Base-by-base conservation (phyloP, 2,888 invertebrate species). In the Sycophila texana region DNA sequence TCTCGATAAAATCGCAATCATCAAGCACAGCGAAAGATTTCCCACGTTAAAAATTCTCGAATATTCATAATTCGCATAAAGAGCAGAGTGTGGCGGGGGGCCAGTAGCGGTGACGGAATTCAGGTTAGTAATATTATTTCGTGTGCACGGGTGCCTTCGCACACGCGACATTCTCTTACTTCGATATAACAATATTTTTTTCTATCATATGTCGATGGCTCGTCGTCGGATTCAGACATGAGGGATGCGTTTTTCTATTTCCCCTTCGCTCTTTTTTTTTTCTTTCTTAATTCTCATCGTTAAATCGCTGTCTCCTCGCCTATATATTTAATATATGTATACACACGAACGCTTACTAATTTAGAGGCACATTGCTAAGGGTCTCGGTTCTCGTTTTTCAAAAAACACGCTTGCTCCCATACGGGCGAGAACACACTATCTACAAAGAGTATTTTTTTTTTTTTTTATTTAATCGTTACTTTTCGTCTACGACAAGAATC, bases 361-460 rank as follows among this genome's bases (percentile, higher is more conserved):
- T 89, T 89, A 89, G 89, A 89, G 89, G 89, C 89, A 89, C 89
- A 88, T 89, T 86, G 87, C 89, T 89, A 89, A 89, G 89, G 89
- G 89, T 89, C 85, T 88, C 86, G 86, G 86, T 88, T 87, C 85
- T 85, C 86, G 84, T 87, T 84, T 39, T 81, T 79, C 63, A 81
- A 76, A 79, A 74, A 70, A 81, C 73, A 85, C 84, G 85, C 79
- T 87, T 87, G 84, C 86, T 87, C 87, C 84, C 86, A 86, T 88
- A 87, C 85, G 87, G 86, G 83, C 86, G 82, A 84, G 85, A 87
- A 84, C 84, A 82, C 84, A 73, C 77, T 81, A 81, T 79, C 77
- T 86, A 86, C 84, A 85, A 83, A 84, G 83, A 84, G 78, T 81
- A 76, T 76, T 78, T 76, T 72, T 76, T 71, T 47, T 18, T 49